Conservation (phyloP, 2,113 vertebrate genomes). For the Microcebus ravelobensis region DNA sequence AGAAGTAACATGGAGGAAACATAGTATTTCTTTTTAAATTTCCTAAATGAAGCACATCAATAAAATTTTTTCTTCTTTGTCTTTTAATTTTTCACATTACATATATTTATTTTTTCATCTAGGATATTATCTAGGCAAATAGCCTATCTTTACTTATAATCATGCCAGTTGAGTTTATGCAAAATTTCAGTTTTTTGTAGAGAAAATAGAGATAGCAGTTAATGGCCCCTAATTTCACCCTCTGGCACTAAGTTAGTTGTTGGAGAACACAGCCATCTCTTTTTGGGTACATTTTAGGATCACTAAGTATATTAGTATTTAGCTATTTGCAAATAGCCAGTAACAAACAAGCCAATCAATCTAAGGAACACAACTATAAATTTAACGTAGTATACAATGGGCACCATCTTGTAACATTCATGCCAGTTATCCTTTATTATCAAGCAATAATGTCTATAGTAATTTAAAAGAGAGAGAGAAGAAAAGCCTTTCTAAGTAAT, state of each 20-base stretch:
- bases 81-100: conserved; percentile 19
- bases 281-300: not conserved
- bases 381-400: not conserved
- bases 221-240: not conserved
- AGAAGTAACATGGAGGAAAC: not conserved
- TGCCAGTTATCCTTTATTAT: not conserved
- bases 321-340: not conserved
- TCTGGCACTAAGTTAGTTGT: not conserved
- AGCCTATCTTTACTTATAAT: not conserved
- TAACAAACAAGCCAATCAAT: not conserved
- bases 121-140: not conserved
- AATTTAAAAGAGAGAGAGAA: not conserved
- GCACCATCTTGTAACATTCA: not conserved
- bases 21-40: conserved; percentile 8
- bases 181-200: not conserved
- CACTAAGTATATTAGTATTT: not conserved
- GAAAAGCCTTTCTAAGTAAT: not conserved
- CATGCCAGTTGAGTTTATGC: not conserved
- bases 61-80: not conserved
- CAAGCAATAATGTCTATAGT: not conserved
- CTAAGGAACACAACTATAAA: not conserved
- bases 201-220: not conserved
- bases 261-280: not conserved
- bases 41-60: not conserved
- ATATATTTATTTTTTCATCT: not conserved